These are phyloP conservation scores for Anabas testudineus DNA, from an alignment of 2,797 vertebrate genomes.

Conservation along the genomic window DNA sequence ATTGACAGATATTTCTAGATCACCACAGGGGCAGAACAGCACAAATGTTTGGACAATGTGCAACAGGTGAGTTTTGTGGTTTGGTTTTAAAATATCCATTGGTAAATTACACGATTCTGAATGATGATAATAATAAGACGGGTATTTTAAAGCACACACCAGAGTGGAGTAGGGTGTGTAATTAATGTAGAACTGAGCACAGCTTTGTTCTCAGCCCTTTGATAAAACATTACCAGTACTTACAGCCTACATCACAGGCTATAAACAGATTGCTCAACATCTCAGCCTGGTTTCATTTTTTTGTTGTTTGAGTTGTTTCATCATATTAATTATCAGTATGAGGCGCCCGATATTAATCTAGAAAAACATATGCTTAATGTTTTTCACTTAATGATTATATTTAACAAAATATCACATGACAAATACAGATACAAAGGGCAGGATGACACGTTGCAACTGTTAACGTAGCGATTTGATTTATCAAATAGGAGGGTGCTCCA, in stretches of 20 bases:
- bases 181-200: constrained; percentile 1
- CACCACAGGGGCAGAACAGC: too few relatives aligned
- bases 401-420: background rate
- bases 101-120: too few relatives aligned
- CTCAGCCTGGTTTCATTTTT: background rate
- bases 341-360: background rate
- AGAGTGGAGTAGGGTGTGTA: constrained; percentile 11
- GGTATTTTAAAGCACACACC: constrained; percentile 9
- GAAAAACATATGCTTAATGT: background rate
- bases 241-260: background rate
- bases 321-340: constrained; percentile 8
- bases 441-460: constrained; percentile 28
- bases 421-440: constrained; percentile 3
- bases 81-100: too few relatives aligned
- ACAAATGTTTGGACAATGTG: too few relatives aligned
- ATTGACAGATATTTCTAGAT: too few relatives aligned
- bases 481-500: constrained; percentile 9
- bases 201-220: constrained; percentile 33
- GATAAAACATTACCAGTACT: constrained; percentile 30
- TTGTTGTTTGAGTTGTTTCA: constrained; percentile 4
- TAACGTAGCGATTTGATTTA: constrained; percentile 6
- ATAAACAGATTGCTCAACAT: constrained; percentile 8
- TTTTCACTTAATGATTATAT: constrained; percentile 6
- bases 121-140: background rate
- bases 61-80: too few relatives aligned